Evolutionary conservation across 2,888 invertebrate genomes (phyloP), one percentile per base, ranked within the genome.

Genomic region (Helicoverpa assulta): DNA sequence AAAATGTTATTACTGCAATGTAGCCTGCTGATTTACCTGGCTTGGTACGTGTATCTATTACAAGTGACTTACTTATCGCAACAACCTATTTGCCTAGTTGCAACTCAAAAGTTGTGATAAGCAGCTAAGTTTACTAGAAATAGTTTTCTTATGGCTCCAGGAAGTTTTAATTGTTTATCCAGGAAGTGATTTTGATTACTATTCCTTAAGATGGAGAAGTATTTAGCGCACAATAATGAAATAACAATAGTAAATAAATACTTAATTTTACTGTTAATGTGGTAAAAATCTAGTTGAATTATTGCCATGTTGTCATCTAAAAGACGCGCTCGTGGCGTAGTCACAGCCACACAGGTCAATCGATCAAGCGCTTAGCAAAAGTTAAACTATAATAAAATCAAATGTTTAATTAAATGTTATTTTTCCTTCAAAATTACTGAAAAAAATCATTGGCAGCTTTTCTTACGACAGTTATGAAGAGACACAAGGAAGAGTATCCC

Each of bases 1-100:
- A 21, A 21, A 7, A 7, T 33, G 33, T 33, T 33, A 33, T 7
- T 33, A 5, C 7, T 0, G 37, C 10, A 37, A 37, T 8, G 37
- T 7, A 10, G 12, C 10, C 37, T 12, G 12, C 10, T 3, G 37
- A 37, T 43, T 14, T 16, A 43, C 43, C 43, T 5, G 5, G 5
- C 43, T 47, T 43, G 58, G 47, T 33, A 14, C 47, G 40, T 50
- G 50, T 50, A 50, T n/a, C 29, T 63, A 57, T 37, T 64, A 69
- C 52, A 59, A 21, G 18, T 29, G 10, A 55, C 56, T 43, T 60
- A 63, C 73, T 69, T 76, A 73, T 69, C 73, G 76, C 53, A 69
- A 54, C 65, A 73, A 78, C 78, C 78, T 65, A 73, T 69, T 78
- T 78, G n/a, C 78, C 74, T 70, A 62, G 69, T 78, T 69, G 10